A percentile compares a stretch with the other conserved stretches of the same genome.
These are phyloP conservation scores for Apamea monoglypha DNA, from an alignment of 2,888 invertebrate species.

Conservation along the genomic window DNA sequence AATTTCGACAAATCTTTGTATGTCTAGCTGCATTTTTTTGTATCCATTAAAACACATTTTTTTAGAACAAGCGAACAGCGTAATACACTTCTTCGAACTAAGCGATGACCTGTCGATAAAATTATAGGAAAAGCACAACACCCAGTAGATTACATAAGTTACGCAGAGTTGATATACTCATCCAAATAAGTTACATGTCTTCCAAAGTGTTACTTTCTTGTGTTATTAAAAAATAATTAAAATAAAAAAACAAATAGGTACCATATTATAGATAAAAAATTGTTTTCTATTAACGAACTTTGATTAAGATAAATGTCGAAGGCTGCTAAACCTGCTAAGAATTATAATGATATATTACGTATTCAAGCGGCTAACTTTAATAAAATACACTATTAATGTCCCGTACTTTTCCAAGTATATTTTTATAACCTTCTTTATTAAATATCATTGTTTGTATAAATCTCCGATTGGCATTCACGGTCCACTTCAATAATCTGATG, in stretches of 20 bases:
- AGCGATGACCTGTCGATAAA: no score
- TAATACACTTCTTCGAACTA: no score
- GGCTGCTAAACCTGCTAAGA: neutral
- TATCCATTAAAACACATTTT: neutral
- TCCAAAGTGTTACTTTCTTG: neutral
- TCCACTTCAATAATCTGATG: slow-evolving; percentile 57
- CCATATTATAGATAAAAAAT: neutral
- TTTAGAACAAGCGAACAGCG: no score
- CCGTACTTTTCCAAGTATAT: slow-evolving; percentile 46
- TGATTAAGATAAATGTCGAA: neutral
- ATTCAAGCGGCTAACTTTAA: slow-evolving; percentile 26
- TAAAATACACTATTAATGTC: slow-evolving; percentile 53
- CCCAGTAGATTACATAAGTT: neutral
- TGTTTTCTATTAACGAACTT: neutral
- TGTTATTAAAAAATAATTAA: neutral
- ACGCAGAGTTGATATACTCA: neutral
- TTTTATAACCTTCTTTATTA: slow-evolving; percentile 57
- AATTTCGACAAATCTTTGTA: neutral
- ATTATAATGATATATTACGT: neutral
- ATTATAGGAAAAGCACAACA: neutral
- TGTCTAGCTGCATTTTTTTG: neutral
- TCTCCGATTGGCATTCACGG: slow-evolving; percentile 40
- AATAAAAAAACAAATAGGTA: neutral
- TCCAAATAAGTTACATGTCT: neutral
- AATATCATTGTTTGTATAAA: slow-evolving; percentile 62